phyloP scores from a whole-genome alignment of 2,888 invertebrate species.

The Oligia latruncula region DNA sequence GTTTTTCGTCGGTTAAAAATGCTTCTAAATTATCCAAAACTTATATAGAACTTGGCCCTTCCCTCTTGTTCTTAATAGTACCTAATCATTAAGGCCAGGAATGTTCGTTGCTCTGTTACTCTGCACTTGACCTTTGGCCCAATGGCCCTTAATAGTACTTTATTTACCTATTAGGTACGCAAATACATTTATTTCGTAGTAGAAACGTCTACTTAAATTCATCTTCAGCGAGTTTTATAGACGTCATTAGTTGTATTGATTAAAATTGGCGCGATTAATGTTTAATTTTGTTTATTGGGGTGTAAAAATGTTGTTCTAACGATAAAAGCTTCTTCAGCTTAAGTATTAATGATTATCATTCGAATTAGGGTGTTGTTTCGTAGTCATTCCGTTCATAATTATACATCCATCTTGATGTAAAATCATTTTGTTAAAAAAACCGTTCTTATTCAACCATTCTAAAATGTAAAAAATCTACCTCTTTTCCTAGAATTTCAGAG shows the following conservation, averaged over 20 bases:
- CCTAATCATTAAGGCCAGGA: conserved; percentile 62
- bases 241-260: conserved; percentile 42
- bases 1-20: too few relatives aligned
- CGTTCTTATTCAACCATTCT: neutral
- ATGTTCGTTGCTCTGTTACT: conserved; percentile 58
- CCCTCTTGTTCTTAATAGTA: conserved; percentile 54
- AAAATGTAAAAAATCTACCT: conserved; percentile 1
- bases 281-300: conserved; percentile 37
- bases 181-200: conserved; percentile 50
- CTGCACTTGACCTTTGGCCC: conserved; percentile 58
- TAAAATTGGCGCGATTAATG: conserved; percentile 26
- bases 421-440: neutral
- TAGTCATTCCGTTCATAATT: neutral
- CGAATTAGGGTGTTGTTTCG: neutral
- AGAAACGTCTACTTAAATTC: conserved; percentile 39
- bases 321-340: neutral
- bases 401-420: neutral
- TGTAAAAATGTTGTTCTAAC: conserved; percentile 19
- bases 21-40: too few relatives aligned
- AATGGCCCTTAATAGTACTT: conserved; percentile 52
- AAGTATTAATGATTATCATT: neutral
- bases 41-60: conserved; percentile 56
- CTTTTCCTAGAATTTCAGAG: neutral
- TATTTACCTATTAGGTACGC: conserved; percentile 56
- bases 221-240: conserved; percentile 22